A percentile compares a stretch with the other conserved stretches of the same genome.
Evolutionary conservation across 2,888 invertebrate species (phyloP).

Genomic region (Ochlodes sylvanus): DNA sequence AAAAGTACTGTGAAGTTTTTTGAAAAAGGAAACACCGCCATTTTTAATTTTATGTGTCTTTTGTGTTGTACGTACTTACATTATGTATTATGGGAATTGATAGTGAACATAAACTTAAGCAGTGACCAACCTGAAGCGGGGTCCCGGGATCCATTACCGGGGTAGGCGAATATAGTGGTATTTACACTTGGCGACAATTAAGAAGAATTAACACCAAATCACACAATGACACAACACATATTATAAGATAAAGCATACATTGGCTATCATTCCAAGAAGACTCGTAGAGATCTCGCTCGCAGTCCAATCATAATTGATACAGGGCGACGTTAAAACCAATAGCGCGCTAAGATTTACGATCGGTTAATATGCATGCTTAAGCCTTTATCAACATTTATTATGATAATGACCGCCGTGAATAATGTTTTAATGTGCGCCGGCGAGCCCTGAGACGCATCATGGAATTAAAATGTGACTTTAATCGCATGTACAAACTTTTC

Average conservation of each 20-base stretch:
- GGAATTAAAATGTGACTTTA: conserved; percentile 22
- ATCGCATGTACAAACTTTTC: no score
- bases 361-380: conserved; percentile 74
- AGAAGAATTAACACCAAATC: no score
- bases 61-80: no score
- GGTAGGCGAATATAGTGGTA: no score
- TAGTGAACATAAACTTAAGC: no score
- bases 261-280: conserved; percentile 28
- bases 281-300: conserved; percentile 52
- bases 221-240: background rate
- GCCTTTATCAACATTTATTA: conserved; percentile 83
- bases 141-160: no score
- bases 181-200: no score
- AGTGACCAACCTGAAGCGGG: no score
- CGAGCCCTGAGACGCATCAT: conserved; percentile 28
- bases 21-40: background rate
- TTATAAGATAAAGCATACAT: conserved; percentile 49
- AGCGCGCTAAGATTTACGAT: conserved; percentile 74
- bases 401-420: conserved; percentile 72
- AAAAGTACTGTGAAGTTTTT: background rate
- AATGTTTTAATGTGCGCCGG: conserved; percentile 71
- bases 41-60: background rate
- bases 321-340: conserved; percentile 75
- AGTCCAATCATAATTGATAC: conserved; percentile 75
- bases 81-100: no score